Evolutionary conservation across 2,113 vertebrate genomes (phyloP).

Genomic region (Aldabrachelys gigantea): DNA sequence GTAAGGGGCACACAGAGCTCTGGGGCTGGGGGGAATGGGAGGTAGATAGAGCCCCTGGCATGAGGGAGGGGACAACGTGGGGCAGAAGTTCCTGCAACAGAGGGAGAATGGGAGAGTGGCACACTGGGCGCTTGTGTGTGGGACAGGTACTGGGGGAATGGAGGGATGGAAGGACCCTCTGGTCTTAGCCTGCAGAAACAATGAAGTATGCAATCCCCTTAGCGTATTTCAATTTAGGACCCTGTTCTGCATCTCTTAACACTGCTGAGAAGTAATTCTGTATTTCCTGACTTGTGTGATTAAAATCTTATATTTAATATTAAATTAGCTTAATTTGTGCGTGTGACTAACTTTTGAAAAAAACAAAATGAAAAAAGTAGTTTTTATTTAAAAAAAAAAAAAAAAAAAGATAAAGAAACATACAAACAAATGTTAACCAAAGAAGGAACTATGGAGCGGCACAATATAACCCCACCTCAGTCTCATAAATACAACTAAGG

Average conservation of each 20-base stretch:
- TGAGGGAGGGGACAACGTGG: not conserved
- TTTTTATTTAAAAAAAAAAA: conserved; percentile 47
- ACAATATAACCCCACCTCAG: not conserved
- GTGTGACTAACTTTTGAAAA: conserved; percentile 47
- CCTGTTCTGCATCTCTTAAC: not conserved
- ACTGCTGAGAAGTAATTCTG: conserved; percentile 2
- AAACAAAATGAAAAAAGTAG: conserved; percentile 28
- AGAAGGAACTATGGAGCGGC: not conserved
- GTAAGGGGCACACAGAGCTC: not conserved
- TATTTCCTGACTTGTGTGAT: conserved; percentile 43
- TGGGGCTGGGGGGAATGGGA: too few relatives aligned
- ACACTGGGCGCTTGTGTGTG: too few relatives aligned
- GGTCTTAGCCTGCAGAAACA: not conserved
- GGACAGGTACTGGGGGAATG: not conserved
- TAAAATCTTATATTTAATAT: conserved; percentile 63
- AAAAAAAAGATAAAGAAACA: conserved; percentile 44
- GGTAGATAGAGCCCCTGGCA: not conserved
- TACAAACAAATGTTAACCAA: not conserved
- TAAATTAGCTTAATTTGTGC: conserved; percentile 36
- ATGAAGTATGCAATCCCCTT: not conserved
- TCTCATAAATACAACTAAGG: not conserved
- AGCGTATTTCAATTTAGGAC: not conserved
- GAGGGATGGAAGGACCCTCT: not conserved
- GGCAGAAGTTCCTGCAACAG: not conserved
- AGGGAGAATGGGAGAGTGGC: not conserved